Evolutionary conservation across 2,888 invertebrate species (phyloP).

Genomic region (Rotaria sp.): DNA sequence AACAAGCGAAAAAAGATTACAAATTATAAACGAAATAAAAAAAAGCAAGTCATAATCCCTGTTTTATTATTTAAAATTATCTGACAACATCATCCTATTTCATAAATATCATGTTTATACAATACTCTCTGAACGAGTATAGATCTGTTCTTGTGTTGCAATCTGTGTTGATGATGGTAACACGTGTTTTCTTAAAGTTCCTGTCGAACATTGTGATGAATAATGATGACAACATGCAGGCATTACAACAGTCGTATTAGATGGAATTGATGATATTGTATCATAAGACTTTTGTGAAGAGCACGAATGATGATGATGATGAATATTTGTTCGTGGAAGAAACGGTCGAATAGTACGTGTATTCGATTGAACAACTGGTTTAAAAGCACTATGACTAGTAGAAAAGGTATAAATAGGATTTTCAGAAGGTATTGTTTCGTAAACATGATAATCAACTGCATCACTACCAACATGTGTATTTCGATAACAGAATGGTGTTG

Average conservation of each 20-base stretch:
- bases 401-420: not conserved
- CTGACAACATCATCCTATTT: not conserved
- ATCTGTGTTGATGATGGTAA: not conserved
- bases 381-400: not conserved
- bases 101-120: not conserved
- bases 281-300: not conserved
- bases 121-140: not conserved
- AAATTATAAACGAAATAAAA: no score
- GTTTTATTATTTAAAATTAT: not conserved
- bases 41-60: no score
- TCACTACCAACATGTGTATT: not conserved
- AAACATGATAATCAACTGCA: not conserved
- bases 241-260: not conserved
- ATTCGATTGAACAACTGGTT: not conserved
- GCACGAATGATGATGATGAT: not conserved
- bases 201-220: not conserved
- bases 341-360: not conserved
- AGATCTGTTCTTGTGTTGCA: not conserved
- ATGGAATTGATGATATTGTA: not conserved
- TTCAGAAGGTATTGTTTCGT: not conserved
- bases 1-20: no score
- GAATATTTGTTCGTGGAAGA: not conserved
- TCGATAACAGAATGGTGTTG: not conserved
- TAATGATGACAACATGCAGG: not conserved
- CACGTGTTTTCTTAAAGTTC: not conserved